A percentile compares a stretch with the other conserved stretches of the same genome.
These are phyloP conservation scores for Cathartes aura DNA, from an alignment of 2,113 vertebrate species.

Conservation along the genomic window DNA sequence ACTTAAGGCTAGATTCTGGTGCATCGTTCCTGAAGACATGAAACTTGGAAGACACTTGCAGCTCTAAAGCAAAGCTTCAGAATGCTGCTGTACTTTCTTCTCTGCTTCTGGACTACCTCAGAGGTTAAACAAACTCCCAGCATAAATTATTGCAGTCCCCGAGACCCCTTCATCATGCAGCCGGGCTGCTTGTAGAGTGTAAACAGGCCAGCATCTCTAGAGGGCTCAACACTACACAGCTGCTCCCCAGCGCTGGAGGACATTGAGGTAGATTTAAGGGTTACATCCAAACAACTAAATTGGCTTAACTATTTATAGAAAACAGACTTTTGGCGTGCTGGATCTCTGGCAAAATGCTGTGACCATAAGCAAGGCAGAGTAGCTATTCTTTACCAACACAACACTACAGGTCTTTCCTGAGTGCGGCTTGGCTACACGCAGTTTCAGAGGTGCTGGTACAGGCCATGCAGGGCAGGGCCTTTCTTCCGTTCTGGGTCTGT, in stretches of 20 bases:
- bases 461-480: neutral
- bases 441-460: neutral
- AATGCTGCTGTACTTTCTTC: neutral
- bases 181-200: neutral
- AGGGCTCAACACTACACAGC: neutral
- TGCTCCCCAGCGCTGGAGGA: neutral
- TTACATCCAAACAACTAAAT: slow-evolving; percentile 33
- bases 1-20: neutral
- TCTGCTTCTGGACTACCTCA: neutral
- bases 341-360: neutral
- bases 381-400: neutral
- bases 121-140: neutral
- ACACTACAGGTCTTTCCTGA: neutral
- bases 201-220: neutral
- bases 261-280: neutral
- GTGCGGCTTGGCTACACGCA: rapidly evolving
- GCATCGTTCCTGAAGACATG: neutral
- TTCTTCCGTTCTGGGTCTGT: neutral
- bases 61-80: neutral
- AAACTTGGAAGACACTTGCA: neutral
- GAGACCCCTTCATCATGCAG: neutral
- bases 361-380: neutral
- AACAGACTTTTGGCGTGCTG: neutral
- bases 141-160: neutral
- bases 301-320: slow-evolving; percentile 38